Evolutionary conservation across 2,113 vertebrate genomes (phyloP).

Genomic region (Chelonoidis abingdonii): DNA sequence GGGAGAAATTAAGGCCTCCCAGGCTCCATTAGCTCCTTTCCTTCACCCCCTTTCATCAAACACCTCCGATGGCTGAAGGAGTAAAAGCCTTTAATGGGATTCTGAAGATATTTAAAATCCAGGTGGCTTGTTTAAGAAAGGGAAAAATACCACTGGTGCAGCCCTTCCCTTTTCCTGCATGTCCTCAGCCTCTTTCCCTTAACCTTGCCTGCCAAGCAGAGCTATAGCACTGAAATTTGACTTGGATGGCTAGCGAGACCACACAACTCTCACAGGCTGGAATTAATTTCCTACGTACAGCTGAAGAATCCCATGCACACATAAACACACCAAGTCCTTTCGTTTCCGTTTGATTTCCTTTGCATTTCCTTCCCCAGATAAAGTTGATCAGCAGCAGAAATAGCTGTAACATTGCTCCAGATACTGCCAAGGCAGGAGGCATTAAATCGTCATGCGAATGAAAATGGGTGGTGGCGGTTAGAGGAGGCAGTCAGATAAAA

Average conservation of each 20-base stretch:
- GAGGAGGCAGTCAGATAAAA: background rate
- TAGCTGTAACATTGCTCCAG: background rate
- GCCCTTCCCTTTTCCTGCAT: slow-evolving; percentile 70
- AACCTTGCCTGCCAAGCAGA: slow-evolving; percentile 62
- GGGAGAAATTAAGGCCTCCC: slow-evolving; percentile 77
- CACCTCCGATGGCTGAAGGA: slow-evolving; percentile 74
- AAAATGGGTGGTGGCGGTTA: background rate
- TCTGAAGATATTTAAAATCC: slow-evolving; percentile 80
- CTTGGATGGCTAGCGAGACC: slow-evolving; percentile 73
- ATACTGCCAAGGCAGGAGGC: background rate
- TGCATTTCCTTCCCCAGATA: slow-evolving; percentile 65
- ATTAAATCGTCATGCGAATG: slow-evolving; percentile 23
- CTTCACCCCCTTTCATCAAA: slow-evolving; percentile 75
- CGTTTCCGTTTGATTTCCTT: slow-evolving; percentile 71
- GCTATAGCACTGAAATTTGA: slow-evolving; percentile 69
- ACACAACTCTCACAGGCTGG: slow-evolving; percentile 71
- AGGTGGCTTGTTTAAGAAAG: slow-evolving; percentile 79
- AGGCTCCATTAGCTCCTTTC: slow-evolving; percentile 74
- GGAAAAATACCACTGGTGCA: slow-evolving; percentile 60
- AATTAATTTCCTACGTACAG: slow-evolving; percentile 60
- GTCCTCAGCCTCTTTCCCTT: slow-evolving; percentile 62
- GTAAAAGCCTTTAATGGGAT: slow-evolving; percentile 83
- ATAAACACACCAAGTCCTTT: slow-evolving; percentile 50
- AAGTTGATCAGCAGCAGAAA: slow-evolving; percentile 65
- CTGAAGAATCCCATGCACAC: slow-evolving; percentile 56